Evolutionary conservation across 2,797 vertebrate genomes (phyloP), one percentile per base, ranked within the genome.

Genomic region (Ptychadena robeensis): DNA sequence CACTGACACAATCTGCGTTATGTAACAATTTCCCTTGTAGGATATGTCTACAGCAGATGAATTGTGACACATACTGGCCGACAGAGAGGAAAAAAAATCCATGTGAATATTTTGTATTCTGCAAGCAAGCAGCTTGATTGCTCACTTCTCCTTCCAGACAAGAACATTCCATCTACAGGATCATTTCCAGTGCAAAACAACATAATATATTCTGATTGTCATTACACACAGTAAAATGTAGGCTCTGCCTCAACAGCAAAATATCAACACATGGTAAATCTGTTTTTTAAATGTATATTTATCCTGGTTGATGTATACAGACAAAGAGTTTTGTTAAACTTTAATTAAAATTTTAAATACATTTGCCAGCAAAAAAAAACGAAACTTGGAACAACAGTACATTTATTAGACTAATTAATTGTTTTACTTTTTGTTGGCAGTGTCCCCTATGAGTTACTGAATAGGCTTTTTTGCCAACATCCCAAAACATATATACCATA

Each of bases 71-170:
- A 32, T 9, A 18, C 8, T 15, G 37, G 35, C 74, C 44, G 35
- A 77, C 63, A 77, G 37, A 28, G 37, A 28, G 30, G 63, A 44
- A 30, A 64, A 30, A 66, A 15, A 30, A 67, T 66, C 15, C 63
- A 32, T 77, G 31, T 66, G 7, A 22, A 77, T 48, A 77, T 53
- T 77, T 67, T 25, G 63, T 77, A 77, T 77, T 77, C 74, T 66
- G 37, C 18, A 77, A 53, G 63, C 7, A 32, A 66, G 38, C 38
- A 77, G 30, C 64, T n/a, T 25, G 28, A 77, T 77, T 77, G 74
- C 74, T 77, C 63, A 44, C 63, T 76, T 64, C 73, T 77, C 67
- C 74, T 66, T 44, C 10, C 63, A 77, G 74, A 66, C 38, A 77
- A 77, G 31, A 77, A 77, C 34, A 66, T 77, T 66, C 38, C 63